These are phyloP conservation scores for Psophia crepitans DNA, from an alignment of 2,113 vertebrate genomes.

Conservation along the genomic window DNA sequence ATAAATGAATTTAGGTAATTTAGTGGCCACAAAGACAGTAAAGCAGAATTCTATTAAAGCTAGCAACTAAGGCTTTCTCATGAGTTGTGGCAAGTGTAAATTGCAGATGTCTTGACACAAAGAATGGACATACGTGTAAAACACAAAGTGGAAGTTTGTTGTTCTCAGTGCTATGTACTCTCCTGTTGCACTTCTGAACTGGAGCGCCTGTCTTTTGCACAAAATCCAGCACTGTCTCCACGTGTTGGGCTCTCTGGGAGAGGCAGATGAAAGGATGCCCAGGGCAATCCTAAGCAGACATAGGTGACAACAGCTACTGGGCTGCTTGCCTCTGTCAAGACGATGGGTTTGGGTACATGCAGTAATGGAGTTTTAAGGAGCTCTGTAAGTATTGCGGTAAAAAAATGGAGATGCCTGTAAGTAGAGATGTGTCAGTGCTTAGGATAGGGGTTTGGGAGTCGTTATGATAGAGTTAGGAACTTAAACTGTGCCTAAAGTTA, in stretches of 20 bases:
- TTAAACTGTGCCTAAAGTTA: neutral
- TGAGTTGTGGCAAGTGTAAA: neutral
- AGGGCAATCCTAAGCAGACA: neutral
- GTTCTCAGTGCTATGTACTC: rapidly evolving
- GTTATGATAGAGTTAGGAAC: neutral
- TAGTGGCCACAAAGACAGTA: neutral
- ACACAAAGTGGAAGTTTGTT: neutral
- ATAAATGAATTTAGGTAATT: neutral
- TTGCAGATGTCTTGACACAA: neutral
- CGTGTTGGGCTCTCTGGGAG: rapidly evolving
- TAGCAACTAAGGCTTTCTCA: neutral
- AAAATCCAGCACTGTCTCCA: neutral
- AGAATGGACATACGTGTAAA: neutral
- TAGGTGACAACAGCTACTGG: neutral
- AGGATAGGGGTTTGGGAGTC: neutral
- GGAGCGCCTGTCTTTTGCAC: neutral
- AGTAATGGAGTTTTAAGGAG: neutral
- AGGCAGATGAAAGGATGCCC: neutral
- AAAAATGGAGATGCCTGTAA: neutral
- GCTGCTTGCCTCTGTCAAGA: neutral
- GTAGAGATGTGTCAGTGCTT: neutral
- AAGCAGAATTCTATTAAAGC: neutral
- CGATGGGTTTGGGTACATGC: rapidly evolving
- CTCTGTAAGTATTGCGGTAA: neutral
- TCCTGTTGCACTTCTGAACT: neutral